phyloP scores from a whole-genome alignment of 2,113 vertebrate species.

The Physeter macrocephalus region DNA sequence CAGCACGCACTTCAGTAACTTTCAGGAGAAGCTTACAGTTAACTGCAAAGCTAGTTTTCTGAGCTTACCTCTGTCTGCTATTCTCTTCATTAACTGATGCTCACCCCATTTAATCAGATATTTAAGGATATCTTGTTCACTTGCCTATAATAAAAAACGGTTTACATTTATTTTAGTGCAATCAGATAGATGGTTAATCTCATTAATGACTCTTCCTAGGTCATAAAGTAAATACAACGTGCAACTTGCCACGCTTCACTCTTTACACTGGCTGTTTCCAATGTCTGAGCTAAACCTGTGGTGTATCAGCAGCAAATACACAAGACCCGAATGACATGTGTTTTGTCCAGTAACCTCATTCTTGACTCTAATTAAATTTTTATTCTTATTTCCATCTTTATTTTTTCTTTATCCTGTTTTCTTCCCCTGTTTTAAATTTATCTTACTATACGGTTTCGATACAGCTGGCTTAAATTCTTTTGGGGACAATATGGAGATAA shows the following conservation, averaged over 20 bases:
- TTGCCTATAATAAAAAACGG: conserved; percentile 86
- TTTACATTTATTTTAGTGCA: conserved; percentile 39
- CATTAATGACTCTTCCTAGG: neutral
- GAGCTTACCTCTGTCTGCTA: conserved; percentile 97
- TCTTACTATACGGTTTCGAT: neutral
- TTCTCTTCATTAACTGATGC: conserved; percentile 98
- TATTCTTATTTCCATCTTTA: neutral
- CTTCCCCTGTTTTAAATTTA: conserved; percentile 26
- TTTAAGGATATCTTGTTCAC: conserved; percentile 98
- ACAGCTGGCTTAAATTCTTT: neutral
- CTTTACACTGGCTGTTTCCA: neutral
- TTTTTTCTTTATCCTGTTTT: neutral
- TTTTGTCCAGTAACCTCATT: neutral
- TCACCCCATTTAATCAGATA: conserved; percentile 99
- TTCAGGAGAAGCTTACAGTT: neutral
- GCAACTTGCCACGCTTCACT: neutral
- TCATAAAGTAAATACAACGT: neutral
- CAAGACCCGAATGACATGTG: neutral
- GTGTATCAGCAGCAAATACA: neutral
- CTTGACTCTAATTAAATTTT: neutral
- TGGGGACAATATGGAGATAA: neutral
- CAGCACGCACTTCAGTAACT: neutral
- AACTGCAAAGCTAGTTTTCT: neutral
- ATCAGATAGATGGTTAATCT: conserved; percentile 11
- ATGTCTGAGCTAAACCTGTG: neutral